Base-by-base conservation (phyloP, 2,797 vertebrate species). In the Sebastes paucispinis region DNA sequence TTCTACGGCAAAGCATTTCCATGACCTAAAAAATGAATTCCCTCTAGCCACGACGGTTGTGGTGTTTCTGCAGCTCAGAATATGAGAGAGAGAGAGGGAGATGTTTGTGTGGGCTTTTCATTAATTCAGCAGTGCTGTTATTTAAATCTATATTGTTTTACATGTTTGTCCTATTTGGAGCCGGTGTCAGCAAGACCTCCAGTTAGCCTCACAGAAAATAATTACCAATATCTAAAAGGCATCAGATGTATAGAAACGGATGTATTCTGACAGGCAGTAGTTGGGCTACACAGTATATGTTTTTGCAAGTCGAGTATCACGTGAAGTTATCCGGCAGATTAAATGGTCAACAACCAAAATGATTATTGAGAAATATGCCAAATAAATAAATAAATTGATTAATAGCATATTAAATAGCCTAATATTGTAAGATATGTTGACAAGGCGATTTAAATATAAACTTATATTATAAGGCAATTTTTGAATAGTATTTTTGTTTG, bases 11-110 rank as follows among this genome's bases (percentile, higher is more conserved):
- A 79, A 80, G 73, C 69, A 82, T 82, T 85, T 87, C 73, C 7
- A 70, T 87, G 89, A 89, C 88, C 78, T 80, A 75, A 67, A 87
- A 63, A 86, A 52, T 1, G 8, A 57, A 89, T 84, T 87, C 83
- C 65, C 77, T 81, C 65, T 71, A 57, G 52, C 69, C 14, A 13
- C 8, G 22, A 16, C 54, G 32, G 25, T 31, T 34, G 8, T 39
- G 50, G 8, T 43, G 25, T 78, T 85, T 83, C 36, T 67, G n/a
- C 67, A 62, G 66, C 76, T 88, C 27, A 54, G 29, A 75, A 57
- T 52, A n/a, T 52, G 50, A 65, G 50, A 65, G 13, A 63, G 67
- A 65, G 68, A 66, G 24, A 34, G 39, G 6, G 43, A 47, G 36
- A 39, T 39, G 36, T 11, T 2, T 12, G 29, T 2, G 62, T 65